Conservation (phyloP, 2,888 invertebrate genomes). For the Cartodere bifasciata region DNA sequence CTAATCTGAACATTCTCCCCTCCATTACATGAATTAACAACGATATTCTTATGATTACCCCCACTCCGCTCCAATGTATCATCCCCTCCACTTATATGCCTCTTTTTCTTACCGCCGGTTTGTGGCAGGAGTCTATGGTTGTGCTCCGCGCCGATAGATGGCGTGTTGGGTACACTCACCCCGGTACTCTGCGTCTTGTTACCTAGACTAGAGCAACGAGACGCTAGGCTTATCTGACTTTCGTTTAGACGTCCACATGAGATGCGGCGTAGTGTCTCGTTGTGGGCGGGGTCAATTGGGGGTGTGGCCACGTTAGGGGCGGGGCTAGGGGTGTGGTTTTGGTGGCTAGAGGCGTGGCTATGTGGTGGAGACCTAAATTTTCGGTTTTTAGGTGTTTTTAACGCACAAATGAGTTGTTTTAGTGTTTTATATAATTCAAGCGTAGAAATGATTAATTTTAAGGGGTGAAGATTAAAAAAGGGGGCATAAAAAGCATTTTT, state of each 20-base stretch:
- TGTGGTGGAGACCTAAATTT: too few species aligned
- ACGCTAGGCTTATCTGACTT: conserved; percentile 33
- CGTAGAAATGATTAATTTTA: too few species aligned
- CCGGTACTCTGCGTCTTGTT: conserved; percentile 35
- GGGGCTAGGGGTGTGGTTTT: conserved; percentile 23
- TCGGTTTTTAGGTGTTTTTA: too few species aligned
- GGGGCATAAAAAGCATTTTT: too few species aligned
- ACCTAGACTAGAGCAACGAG: conserved; percentile 29
- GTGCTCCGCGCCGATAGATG: too few species aligned
- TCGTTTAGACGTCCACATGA: conserved; percentile 22
- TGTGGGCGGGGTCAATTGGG: conserved; percentile 9
- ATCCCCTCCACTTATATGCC: conserved; percentile 2
- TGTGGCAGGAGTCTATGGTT: too few species aligned
- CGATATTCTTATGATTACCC: conserved; percentile 26
- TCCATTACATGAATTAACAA: conserved; percentile 26
- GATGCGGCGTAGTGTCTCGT: conserved; percentile 7
- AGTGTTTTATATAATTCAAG: too few species aligned
- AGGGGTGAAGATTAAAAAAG: too few species aligned
- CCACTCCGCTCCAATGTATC: conserved; percentile 14
- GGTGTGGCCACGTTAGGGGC: conserved; percentile 10
- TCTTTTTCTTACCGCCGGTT: conserved; percentile 15
- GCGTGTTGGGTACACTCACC: too few species aligned
- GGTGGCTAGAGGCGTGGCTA: too few species aligned
- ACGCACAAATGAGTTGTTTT: too few species aligned
- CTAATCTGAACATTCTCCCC: conserved; percentile 32